These are phyloP conservation scores for Cherax destructor DNA, from an alignment of 1,140 invertebrate genomes.

Conservation along the genomic window DNA sequence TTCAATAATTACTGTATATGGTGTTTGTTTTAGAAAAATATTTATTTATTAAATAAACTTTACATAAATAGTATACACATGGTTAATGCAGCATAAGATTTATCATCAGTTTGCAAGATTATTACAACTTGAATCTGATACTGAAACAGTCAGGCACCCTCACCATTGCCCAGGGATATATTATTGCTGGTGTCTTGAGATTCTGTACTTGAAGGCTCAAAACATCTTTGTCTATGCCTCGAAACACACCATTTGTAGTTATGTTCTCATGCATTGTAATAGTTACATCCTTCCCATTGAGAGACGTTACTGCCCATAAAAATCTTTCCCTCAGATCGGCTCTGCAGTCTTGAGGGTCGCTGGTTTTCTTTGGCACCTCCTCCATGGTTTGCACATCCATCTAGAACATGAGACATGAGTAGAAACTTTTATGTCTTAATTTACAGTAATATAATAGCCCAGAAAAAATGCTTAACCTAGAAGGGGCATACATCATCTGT, in stretches of 20 bases:
- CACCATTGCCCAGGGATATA: constrained; percentile 4
- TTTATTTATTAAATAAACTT: no score
- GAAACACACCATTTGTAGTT: constrained; percentile 9
- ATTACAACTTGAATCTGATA: constrained; percentile 18
- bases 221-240: constrained; percentile 38
- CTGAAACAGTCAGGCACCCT: constrained; percentile 30
- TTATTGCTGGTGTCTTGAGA: constrained; percentile 11
- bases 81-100: no score
- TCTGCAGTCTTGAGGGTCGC: constrained; percentile 23
- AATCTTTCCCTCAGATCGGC: constrained; percentile 42
- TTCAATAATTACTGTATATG: no score
- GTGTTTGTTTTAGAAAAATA: no score
- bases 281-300: constrained; percentile 8
- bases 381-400: neutral
- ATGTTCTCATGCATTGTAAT: constrained; percentile 38
- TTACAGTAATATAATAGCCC: no score
- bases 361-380: neutral
- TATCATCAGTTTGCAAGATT: neutral
- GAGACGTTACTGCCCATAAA: constrained; percentile 33
- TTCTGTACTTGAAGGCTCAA: constrained; percentile 22
- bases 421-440: neutral
- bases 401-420: neutral
- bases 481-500: no score
- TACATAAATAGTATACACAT: no score
- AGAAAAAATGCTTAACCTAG: no score